Percentiles rank a stretch among this genome's conserved stretches.
These are phyloP conservation scores for Anoplopoma fimbria DNA, from an alignment of 2,113 vertebrate species.

Conservation along the genomic window DNA sequence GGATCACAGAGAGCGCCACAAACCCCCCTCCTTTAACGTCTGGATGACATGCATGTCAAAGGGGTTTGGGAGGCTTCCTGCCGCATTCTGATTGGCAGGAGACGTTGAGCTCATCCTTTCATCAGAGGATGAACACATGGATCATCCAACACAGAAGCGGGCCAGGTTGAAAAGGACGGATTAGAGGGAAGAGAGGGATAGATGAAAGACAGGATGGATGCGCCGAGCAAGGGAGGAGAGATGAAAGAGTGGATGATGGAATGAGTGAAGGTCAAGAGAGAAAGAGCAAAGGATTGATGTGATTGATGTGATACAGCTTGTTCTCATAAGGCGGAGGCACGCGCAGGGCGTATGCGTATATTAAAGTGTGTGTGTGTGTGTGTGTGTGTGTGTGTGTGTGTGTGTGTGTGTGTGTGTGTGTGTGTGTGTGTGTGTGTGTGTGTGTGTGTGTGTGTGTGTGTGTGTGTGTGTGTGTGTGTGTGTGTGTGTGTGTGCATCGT, in stretches of 20 bases:
- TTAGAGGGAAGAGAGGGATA: constrained; percentile 65
- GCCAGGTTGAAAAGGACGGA: constrained; percentile 73
- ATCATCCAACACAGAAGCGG: constrained; percentile 56
- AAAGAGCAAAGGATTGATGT: constrained; percentile 69
- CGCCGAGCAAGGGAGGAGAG: constrained; percentile 55
- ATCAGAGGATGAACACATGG: constrained; percentile 72
- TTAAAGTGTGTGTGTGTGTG: constrained; percentile 1
- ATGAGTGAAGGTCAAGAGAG: constrained; percentile 79
- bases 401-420: constrained; percentile 17
- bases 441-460: constrained; percentile 15
- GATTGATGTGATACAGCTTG: constrained; percentile 80
- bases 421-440: constrained; percentile 13
- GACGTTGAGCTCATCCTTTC: constrained; percentile 62
- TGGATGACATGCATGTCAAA: constrained; percentile 45
- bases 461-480: constrained; percentile 1
- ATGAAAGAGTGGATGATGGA: constrained; percentile 77
- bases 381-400: neutral
- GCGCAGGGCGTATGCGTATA: neutral
- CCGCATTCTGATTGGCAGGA: constrained; percentile 61
- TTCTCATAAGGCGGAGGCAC: constrained; percentile 68
- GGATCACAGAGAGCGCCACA: constrained; percentile 9
- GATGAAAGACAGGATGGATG: constrained; percentile 76
- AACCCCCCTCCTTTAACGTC: constrained; percentile 18
- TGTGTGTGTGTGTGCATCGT: constrained; percentile 16
- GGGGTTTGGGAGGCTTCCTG: constrained; percentile 41